Percentiles rank a stretch among this genome's conserved stretches.
Evolutionary conservation across 2,797 vertebrate genomes (phyloP).

Genomic region (Okamejei kenojei): DNA sequence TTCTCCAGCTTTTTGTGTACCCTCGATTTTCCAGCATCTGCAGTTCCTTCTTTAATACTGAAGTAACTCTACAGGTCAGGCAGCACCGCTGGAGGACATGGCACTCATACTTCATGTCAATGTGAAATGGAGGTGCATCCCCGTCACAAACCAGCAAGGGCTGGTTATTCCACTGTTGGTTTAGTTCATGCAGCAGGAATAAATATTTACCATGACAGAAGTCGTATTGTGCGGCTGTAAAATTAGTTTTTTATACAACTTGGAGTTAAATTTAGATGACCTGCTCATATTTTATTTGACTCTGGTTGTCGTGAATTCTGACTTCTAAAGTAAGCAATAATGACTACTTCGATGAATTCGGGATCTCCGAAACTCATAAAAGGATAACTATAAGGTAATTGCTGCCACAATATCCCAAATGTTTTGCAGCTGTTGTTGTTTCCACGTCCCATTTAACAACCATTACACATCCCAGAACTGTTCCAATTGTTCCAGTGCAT

Average conservation of each 20-base stretch:
- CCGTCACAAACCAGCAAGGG: too few relatives aligned
- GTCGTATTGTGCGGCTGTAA: background rate
- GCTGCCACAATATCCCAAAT: background rate
- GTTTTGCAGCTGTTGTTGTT: slow-evolving; percentile 1
- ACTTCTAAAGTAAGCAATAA: background rate
- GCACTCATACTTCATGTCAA: too few relatives aligned
- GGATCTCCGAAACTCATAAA: background rate
- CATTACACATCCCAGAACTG: background rate
- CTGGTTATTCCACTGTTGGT: background rate
- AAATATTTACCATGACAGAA: background rate
- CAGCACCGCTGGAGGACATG: too few relatives aligned
- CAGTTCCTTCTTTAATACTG: too few relatives aligned
- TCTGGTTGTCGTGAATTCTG: background rate
- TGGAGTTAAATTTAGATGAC: background rate
- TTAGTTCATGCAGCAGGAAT: background rate
- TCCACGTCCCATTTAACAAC: background rate
- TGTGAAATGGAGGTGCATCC: too few relatives aligned
- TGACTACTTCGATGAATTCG: too few relatives aligned
- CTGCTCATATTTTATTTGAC: background rate
- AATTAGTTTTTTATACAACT: background rate
- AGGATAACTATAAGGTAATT: background rate
- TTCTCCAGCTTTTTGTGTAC: too few relatives aligned
- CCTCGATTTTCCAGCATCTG: too few relatives aligned
- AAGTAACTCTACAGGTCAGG: too few relatives aligned
- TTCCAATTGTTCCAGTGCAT: background rate